A percentile compares a stretch with the other conserved stretches of the same genome.
Evolutionary conservation across 1,140 invertebrate species (phyloP).

Genomic region (Drosophila littoralis): DNA sequence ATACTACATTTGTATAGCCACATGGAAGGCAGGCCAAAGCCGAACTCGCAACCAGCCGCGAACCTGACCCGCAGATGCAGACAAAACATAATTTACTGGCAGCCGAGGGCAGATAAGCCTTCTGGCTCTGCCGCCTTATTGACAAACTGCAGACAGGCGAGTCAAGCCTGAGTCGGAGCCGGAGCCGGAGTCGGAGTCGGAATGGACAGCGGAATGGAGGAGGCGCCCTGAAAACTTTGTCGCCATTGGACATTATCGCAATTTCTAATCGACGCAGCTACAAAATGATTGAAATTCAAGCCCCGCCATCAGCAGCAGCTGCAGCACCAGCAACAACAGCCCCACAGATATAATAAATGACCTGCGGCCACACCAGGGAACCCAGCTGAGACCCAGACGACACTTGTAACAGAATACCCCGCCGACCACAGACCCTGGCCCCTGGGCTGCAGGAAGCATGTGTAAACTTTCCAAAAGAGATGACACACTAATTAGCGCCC

Average conservation of each 20-base stretch:
- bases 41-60: constrained; percentile 8
- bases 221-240: constrained; percentile 68
- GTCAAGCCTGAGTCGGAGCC: constrained; percentile 13
- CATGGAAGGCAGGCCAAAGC: constrained; percentile 6
- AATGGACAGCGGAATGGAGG: not conserved
- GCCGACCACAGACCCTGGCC: constrained; percentile 21
- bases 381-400: constrained; percentile 55
- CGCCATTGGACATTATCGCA: constrained; percentile 78
- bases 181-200: not conserved
- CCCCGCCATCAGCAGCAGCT: constrained; percentile 36
- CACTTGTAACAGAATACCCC: constrained; percentile 68
- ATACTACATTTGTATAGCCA: constrained; percentile 18
- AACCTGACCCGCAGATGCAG: constrained; percentile 73
- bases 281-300: constrained; percentile 79
- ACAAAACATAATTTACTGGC: constrained; percentile 81
- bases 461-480: constrained; percentile 74
- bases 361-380: constrained; percentile 64
- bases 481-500: constrained; percentile 79
- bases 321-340: constrained; percentile 30
- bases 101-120: constrained; percentile 76
- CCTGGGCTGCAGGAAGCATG: constrained; percentile 51
- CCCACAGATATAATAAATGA: constrained; percentile 66
- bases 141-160: constrained; percentile 79
- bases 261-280: constrained; percentile 76
- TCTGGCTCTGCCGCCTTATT: constrained; percentile 46